Percentiles rank a stretch among this genome's conserved stretches.
Evolutionary conservation across 2,888 invertebrate genomes (phyloP).

Genomic region (Muscina levida): DNA sequence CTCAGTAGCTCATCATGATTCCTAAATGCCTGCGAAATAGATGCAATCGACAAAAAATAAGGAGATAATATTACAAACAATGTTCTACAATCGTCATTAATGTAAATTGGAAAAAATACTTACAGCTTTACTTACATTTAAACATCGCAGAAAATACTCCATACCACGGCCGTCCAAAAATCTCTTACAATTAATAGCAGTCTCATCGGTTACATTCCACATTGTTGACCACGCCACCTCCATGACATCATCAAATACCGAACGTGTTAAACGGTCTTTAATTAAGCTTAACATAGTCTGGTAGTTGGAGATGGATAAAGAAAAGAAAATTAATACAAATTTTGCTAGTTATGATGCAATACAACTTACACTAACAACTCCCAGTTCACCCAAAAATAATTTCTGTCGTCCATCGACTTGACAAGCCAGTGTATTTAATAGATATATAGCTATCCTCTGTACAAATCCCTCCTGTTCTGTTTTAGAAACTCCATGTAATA

Average conservation of each 20-base stretch:
- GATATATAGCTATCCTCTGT: conserved; percentile 95
- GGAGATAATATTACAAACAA: conserved; percentile 13
- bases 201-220: conserved; percentile 99
- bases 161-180: conserved; percentile 94
- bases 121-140: conserved; percentile 83
- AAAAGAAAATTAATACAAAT: background rate
- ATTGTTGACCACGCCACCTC: conserved; percentile 99
- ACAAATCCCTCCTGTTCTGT: conserved; percentile 94
- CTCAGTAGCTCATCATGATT: conserved; percentile 93
- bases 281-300: conserved; percentile 94
- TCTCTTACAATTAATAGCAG: conserved; percentile 94
- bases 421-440: conserved; percentile 96
- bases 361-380: conserved; percentile 88
- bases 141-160: conserved; percentile 93
- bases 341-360: background rate
- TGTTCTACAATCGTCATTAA: background rate
- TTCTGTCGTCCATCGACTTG: conserved; percentile 97
- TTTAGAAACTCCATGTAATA: conserved; percentile 90
- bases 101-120: conserved; percentile 51
- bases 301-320: conserved; percentile 68
- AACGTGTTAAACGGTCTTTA: conserved; percentile 87
- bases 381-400: conserved; percentile 92
- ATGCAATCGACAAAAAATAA: conserved; percentile 17
- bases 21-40: conserved; percentile 86
- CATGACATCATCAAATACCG: conserved; percentile 95